Percentiles rank a stretch among this genome's conserved stretches.
Conservation (phyloP, 2,797 vertebrate species). For the Sebastiscus tertius region DNA sequence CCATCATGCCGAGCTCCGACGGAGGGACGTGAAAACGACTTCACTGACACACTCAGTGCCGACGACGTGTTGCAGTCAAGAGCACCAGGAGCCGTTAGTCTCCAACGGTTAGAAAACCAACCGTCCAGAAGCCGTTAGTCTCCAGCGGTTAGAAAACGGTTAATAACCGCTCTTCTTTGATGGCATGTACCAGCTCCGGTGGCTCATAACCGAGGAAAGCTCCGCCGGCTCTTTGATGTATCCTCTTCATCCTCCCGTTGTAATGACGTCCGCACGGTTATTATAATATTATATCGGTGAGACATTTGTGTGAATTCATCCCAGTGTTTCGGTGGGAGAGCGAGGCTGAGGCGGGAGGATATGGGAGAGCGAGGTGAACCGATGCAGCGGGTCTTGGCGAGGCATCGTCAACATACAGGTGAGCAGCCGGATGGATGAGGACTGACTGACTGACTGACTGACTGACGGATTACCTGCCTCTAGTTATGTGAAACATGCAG, state of each 20-base stretch:
- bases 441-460: background rate
- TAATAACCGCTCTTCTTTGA: conserved; percentile 25
- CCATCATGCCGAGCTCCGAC: conserved; percentile 31
- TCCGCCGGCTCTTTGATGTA: conserved; percentile 14
- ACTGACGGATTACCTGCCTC: background rate
- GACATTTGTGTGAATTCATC: conserved; percentile 35
- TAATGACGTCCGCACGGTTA: conserved; percentile 59
- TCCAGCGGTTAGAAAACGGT: conserved; percentile 18
- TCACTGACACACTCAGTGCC: conserved; percentile 36
- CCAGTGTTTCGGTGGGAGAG: conserved; percentile 45
- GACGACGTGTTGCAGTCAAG: conserved; percentile 71
- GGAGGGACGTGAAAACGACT: conserved; percentile 12
- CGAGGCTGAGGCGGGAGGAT: conserved; percentile 68
- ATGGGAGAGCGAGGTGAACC: conserved; percentile 81
- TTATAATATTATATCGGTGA: conserved; percentile 37
- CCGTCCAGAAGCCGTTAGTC: conserved; percentile 16
- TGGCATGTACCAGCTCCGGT: conserved; percentile 16
- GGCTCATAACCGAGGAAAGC: conserved; percentile 30
- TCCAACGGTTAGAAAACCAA: conserved; percentile 9
- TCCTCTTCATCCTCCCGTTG: conserved; percentile 54
- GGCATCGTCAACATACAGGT: conserved; percentile 83
- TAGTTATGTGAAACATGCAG: background rate
- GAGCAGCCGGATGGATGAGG: conserved; percentile 45
- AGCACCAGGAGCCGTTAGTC: conserved; percentile 7
- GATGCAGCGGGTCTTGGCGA: conserved; percentile 78